Evolutionary conservation across 2,888 invertebrate genomes (phyloP).

Genomic region (Eulithis testata): DNA sequence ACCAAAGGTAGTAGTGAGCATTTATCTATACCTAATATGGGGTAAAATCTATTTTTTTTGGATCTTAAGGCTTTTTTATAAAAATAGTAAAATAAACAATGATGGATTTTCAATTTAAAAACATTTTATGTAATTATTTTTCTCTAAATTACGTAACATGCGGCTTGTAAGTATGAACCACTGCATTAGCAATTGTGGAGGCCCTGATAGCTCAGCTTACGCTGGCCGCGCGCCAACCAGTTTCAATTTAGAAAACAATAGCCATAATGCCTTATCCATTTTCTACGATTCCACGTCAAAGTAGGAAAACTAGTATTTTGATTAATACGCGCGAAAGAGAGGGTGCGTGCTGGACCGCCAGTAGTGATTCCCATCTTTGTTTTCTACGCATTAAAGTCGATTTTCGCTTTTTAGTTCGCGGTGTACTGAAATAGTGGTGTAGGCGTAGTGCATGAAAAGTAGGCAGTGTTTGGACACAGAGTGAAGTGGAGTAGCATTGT

Average conservation of each 20-base stretch:
- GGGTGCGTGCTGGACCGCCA: conserved; percentile 60
- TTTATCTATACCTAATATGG: too few species aligned
- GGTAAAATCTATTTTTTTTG: too few species aligned
- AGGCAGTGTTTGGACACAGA: conserved; percentile 78
- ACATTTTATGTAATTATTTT: too few species aligned
- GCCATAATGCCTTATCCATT: conserved; percentile 75
- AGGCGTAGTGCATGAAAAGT: conserved; percentile 84
- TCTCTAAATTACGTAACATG: too few species aligned
- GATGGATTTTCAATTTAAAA: too few species aligned
- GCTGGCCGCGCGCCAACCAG: conserved; percentile 66
- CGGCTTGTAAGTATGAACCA: too few species aligned
- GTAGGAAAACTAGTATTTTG: conserved; percentile 82
- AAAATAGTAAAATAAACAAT: too few species aligned
- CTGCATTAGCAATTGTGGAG: background rate
- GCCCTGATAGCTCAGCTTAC: conserved; percentile 56
- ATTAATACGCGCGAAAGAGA: conserved; percentile 84
- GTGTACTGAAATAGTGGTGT: conserved; percentile 80
- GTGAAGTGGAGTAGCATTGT: conserved; percentile 71
- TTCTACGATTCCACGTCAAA: conserved; percentile 83
- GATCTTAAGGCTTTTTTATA: too few species aligned
- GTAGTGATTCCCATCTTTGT: conserved; percentile 57
- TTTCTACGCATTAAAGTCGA: conserved; percentile 57
- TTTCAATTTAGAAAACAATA: conserved; percentile 84
- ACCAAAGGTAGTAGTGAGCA: too few species aligned
- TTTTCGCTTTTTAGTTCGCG: conserved; percentile 57